A percentile compares a stretch with the other conserved stretches of the same genome.
phyloP scores from a whole-genome alignment of 1,140 invertebrate genomes.

The Oedothorax gibbosus region DNA sequence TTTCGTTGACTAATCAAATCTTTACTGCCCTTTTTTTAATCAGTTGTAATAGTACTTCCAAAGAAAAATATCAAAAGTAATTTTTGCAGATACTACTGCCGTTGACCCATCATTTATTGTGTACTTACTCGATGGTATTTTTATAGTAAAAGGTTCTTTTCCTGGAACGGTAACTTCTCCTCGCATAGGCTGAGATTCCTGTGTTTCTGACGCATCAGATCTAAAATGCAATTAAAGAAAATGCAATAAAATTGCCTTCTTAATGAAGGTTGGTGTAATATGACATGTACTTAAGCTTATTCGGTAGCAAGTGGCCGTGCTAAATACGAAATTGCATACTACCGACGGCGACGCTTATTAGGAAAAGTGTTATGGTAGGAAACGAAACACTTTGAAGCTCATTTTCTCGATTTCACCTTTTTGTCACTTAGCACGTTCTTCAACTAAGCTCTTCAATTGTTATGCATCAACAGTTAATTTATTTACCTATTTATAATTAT shows the following conservation, averaged over 20 bases:
- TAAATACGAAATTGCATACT: background rate
- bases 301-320: too few relatives aligned
- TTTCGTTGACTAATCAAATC: background rate
- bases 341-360: background rate
- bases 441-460: too few relatives aligned
- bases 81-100: background rate
- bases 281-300: background rate
- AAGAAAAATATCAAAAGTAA: background rate
- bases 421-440: too few relatives aligned
- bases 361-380: too few relatives aligned
- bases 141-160: slow-evolving; percentile 1
- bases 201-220: too few relatives aligned
- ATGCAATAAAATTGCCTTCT: background rate
- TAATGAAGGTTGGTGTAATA: background rate
- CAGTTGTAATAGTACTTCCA: background rate
- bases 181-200: background rate
- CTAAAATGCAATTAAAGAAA: slow-evolving; percentile 1
- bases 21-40: background rate
- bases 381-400: too few relatives aligned
- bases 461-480: too few relatives aligned
- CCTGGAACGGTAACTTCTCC: slow-evolving; percentile 16
- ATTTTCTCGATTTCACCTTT: too few relatives aligned
- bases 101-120: background rate
- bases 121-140: background rate
- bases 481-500: too few relatives aligned